Conservation (phyloP, 1,140 invertebrate species). For the Drosophila nannoptera region DNA sequence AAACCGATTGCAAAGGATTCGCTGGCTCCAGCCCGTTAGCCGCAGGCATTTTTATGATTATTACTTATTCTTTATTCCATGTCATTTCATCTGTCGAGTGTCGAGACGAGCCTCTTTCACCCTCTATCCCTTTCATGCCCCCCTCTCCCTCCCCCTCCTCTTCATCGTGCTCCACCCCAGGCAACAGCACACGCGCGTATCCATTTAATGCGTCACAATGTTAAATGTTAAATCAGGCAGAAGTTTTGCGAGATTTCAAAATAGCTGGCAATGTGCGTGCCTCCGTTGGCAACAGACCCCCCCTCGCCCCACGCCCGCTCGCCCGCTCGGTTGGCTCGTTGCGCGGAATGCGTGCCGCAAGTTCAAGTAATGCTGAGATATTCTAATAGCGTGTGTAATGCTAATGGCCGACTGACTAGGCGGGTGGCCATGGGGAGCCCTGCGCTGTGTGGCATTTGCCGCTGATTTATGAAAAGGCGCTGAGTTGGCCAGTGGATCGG, state of each 20-base stretch:
- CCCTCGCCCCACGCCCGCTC: background rate
- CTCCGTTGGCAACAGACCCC: background rate
- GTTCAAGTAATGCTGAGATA: constrained; percentile 58
- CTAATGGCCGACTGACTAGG: constrained; percentile 46
- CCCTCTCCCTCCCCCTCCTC: no score
- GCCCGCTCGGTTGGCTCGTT: background rate
- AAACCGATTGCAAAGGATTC: background rate
- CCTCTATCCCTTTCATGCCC: background rate
- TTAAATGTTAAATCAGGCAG: constrained; percentile 72
- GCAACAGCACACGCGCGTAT: constrained; percentile 1
- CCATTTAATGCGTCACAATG: constrained; percentile 51
- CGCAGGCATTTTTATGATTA: constrained; percentile 30
- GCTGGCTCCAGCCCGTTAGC: background rate
- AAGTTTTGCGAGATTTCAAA: constrained; percentile 63
- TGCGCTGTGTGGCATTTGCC: constrained; percentile 33
- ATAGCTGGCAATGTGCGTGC: constrained; percentile 53
- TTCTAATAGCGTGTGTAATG: constrained; percentile 69
- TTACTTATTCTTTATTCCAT: constrained; percentile 34
- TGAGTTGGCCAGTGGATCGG: constrained; percentile 2
- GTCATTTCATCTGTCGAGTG: constrained; percentile 23
- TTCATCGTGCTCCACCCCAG: background rate
- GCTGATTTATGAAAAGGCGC: constrained; percentile 53
- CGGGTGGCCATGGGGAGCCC: background rate
- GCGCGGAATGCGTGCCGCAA: constrained; percentile 29
- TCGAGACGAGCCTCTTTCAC: background rate